phyloP scores from a whole-genome alignment of 2,797 vertebrate genomes.

The Emys orbicularis region DNA sequence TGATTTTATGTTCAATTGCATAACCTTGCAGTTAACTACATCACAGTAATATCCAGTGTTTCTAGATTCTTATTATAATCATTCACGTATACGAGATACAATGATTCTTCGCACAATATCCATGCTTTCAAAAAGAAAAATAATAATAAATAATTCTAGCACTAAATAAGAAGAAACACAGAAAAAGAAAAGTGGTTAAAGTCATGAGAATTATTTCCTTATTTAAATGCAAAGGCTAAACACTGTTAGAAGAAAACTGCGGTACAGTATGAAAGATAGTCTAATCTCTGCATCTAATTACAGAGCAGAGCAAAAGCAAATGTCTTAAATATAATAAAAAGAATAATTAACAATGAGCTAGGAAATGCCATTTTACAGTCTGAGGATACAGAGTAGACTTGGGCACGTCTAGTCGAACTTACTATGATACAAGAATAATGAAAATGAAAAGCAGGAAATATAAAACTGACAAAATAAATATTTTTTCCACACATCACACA shows the following conservation, averaged over 20 bases:
- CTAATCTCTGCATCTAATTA: not conserved
- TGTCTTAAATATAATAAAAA: not conserved
- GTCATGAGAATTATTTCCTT: not conserved
- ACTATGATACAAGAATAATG: not conserved
- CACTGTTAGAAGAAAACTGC: not conserved
- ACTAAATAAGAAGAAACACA: not conserved
- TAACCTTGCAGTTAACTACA: not conserved
- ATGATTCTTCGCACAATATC: not conserved
- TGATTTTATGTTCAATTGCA: not conserved
- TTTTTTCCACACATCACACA: not conserved
- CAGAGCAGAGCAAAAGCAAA: not conserved
- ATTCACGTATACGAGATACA: not conserved
- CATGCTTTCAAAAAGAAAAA: not conserved
- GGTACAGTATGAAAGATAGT: not conserved
- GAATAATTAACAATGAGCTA: not conserved
- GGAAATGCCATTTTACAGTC: not conserved
- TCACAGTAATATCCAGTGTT: not conserved
- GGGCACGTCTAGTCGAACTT: not conserved
- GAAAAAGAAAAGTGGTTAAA: not conserved
- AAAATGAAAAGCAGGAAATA: not conserved
- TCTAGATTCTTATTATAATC: not conserved
- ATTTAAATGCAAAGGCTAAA: not conserved
- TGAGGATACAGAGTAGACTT: not conserved
- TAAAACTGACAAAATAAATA: not conserved
- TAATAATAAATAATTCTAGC: not conserved